These are phyloP conservation scores for Alligator sinensis DNA, from an alignment of 2,113 vertebrate species.

Conservation along the genomic window DNA sequence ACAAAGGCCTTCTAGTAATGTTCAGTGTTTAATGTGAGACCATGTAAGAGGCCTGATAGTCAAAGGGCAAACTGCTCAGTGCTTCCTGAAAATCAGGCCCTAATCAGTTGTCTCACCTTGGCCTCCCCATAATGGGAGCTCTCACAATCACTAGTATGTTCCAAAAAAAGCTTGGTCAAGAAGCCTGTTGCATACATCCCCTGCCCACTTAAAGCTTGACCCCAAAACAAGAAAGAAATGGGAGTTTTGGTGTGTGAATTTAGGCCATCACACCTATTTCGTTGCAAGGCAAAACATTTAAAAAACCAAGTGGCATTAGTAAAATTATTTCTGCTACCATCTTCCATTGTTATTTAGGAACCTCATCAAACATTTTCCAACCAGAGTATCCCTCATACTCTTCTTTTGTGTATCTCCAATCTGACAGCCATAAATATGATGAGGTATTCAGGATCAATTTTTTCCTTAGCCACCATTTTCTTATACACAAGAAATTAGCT, in stretches of 20 bases:
- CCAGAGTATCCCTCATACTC: slow-evolving; percentile 1
- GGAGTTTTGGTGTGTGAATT: neutral
- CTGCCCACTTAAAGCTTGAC: neutral
- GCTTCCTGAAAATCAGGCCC: neutral
- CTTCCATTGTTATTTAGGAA: neutral
- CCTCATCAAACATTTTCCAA: slow-evolving; percentile 4
- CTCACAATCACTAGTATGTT: neutral
- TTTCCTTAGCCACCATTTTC: slow-evolving; percentile 49
- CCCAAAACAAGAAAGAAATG: neutral
- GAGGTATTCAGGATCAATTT: slow-evolving; percentile 4
- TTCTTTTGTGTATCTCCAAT: slow-evolving; percentile 40
- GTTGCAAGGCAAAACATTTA: neutral
- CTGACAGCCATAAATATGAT: slow-evolving; percentile 1
- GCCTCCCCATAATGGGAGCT: neutral
- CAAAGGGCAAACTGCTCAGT: neutral
- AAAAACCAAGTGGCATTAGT: neutral
- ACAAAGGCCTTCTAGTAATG: slow-evolving; percentile 11
- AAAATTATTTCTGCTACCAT: neutral
- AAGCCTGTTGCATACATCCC: neutral
- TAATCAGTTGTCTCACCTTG: neutral
- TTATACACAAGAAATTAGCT: slow-evolving; percentile 63
- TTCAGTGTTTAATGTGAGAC: neutral
- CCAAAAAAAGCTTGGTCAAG: neutral
- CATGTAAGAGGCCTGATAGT: neutral
- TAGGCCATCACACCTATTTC: neutral